These are phyloP conservation scores for Leptodactylus fallax DNA, from an alignment of 2,797 vertebrate genomes.

Conservation along the genomic window DNA sequence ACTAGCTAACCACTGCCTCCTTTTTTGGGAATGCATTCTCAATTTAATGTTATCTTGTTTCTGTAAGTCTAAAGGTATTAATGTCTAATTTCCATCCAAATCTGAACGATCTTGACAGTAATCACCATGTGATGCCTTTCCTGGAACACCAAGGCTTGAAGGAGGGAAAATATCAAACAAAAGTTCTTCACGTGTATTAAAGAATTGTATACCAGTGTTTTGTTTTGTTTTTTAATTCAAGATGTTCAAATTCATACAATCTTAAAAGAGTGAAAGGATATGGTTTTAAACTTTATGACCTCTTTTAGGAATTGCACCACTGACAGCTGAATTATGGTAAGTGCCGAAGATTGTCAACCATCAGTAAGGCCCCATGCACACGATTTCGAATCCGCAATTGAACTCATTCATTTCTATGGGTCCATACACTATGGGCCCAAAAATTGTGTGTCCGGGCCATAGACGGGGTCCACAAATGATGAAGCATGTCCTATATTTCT, in stretches of 20 bases:
- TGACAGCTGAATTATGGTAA: too few relatives aligned
- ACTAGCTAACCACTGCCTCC: slow-evolving; percentile 50
- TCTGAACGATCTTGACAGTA: slow-evolving; percentile 39
- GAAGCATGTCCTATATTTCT: too few relatives aligned
- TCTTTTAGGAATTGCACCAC: too few relatives aligned
- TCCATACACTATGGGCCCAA: too few relatives aligned
- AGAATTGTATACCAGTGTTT: background rate
- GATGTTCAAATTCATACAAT: background rate
- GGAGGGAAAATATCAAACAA: background rate
- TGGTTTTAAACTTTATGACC: background rate
- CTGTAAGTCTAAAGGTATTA: slow-evolving; percentile 24
- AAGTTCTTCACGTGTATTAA: background rate
- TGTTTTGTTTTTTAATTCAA: background rate
- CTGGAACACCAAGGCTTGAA: slow-evolving; percentile 15
- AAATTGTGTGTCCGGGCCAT: too few relatives aligned
- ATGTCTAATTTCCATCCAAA: slow-evolving; percentile 17
- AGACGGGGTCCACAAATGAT: too few relatives aligned
- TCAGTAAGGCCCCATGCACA: too few relatives aligned
- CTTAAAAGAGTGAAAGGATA: background rate
- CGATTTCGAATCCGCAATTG: too few relatives aligned
- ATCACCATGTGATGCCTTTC: slow-evolving; percentile 29
- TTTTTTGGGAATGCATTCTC: slow-evolving; percentile 55
- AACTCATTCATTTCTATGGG: too few relatives aligned
- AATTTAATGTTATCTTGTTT: slow-evolving; percentile 52
- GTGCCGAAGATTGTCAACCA: too few relatives aligned